Base-by-base conservation (phyloP, 2,113 vertebrate species). In the Eurystomus gularis region DNA sequence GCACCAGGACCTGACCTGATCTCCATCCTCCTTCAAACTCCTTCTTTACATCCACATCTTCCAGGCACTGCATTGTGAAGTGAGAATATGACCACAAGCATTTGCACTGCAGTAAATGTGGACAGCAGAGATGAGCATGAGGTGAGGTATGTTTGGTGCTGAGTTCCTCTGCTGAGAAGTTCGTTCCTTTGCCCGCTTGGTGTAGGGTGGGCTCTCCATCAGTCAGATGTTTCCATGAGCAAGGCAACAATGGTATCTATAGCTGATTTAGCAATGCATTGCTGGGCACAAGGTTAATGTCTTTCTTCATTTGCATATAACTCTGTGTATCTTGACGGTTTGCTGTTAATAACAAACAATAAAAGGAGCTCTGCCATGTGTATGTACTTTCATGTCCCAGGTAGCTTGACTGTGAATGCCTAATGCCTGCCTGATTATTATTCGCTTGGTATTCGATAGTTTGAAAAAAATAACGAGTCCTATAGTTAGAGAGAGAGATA, bases 381-480 rank as follows among this genome's bases (percentile, higher is more conserved):
- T 76, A n/a, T 33, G 44, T 88, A 72, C 95, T 94, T 92, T 96
- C 76, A 86, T 97, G 95, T 96, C 78, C 65, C 94, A 95, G 93
- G 97, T 96, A 97, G 94, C 52, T 46, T 62, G 61, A 9, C 13
- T 93, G 46, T 61, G 93, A 94, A 96, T 97, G 76, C 70, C 76
- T 98, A 96, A 95, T 96, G 88, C 75, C 79, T 81, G 83, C 75
- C 97, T 94, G 95, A 97, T 96, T 97, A 94, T 96, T 96, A 97
- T 97, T 97, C 89, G 3, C 48, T 72, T 91, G 61, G 70, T 91
- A 89, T 94, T 97, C 92, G 90, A 68, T 87, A 86, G 64, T 62
- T 72, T 75, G 62, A 96, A 96, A 96, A n/a, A 94, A 95, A 91
- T 69, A 93, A 86, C 93, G 88, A 79, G 82, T 88, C 79, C 91